Evolutionary conservation across 2,888 invertebrate genomes (phyloP).

Genomic region (Oscheius sp.): DNA sequence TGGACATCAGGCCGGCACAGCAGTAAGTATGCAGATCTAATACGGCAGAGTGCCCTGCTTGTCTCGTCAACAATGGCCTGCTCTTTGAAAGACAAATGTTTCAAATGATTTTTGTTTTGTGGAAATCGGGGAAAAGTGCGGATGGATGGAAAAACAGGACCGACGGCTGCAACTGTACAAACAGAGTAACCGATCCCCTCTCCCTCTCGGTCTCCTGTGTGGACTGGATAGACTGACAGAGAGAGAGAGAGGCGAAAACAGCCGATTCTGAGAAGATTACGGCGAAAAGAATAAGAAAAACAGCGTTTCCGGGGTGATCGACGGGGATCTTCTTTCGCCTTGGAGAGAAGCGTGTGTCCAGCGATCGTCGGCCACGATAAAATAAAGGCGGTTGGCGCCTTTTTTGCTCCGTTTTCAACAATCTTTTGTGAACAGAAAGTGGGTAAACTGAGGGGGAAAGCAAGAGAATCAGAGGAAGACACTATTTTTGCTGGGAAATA

Average conservation of each 20-base stretch:
- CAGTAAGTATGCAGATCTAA: slow-evolving; percentile 22
- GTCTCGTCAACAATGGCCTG: slow-evolving; percentile 11
- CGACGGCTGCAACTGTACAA: slow-evolving; percentile 23
- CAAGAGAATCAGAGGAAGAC: not conserved
- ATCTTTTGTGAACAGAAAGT: not conserved
- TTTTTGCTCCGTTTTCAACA: slow-evolving; percentile 13
- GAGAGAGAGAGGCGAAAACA: slow-evolving; percentile 1
- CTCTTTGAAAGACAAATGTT: slow-evolving; percentile 1
- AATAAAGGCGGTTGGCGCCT: slow-evolving; percentile 19
- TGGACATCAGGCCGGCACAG: slow-evolving; percentile 2
- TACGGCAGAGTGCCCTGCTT: slow-evolving; percentile 9
- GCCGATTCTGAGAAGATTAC: slow-evolving; percentile 5
- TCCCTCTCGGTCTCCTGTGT: too few species aligned
- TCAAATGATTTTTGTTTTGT: not conserved
- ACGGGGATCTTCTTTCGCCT: slow-evolving; percentile 3
- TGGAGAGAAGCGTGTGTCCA: too few species aligned
- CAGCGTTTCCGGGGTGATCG: slow-evolving; percentile 15
- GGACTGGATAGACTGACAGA: not conserved
- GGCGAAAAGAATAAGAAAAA: slow-evolving; percentile 17
- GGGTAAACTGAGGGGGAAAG: not conserved
- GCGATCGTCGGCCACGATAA: slow-evolving; percentile 16
- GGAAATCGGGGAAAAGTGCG: slow-evolving; percentile 4
- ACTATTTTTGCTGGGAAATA: not conserved
- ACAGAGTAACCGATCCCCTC: slow-evolving; percentile 30
- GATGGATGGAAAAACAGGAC: slow-evolving; percentile 10